phyloP scores from a whole-genome alignment of 2,113 vertebrate species.

The Epinephelus cyanopodus region DNA sequence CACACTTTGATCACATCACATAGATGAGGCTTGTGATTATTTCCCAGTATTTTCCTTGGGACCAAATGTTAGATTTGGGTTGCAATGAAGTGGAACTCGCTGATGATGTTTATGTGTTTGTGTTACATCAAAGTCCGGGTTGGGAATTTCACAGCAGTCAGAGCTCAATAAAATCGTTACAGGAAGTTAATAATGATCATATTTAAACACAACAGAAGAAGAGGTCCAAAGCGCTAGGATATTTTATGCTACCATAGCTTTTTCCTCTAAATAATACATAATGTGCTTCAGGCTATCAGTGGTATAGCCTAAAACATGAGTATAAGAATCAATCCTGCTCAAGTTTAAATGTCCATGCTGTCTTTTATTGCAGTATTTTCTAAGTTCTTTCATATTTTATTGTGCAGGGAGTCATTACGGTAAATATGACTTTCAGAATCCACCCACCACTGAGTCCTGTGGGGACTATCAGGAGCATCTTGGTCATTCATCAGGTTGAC shows the following conservation, averaged over 20 bases:
- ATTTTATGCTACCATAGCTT: conserved; percentile 11
- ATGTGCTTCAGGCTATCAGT: neutral
- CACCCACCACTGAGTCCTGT: neutral
- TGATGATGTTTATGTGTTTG: neutral
- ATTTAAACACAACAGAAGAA: neutral
- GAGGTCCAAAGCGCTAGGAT: neutral
- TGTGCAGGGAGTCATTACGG: neutral
- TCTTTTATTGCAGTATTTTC: neutral
- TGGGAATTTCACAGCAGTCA: neutral
- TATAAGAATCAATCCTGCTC: neutral
- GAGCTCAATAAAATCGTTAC: neutral
- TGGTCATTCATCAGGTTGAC: neutral
- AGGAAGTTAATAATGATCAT: neutral
- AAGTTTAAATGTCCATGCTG: neutral
- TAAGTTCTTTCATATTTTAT: neutral
- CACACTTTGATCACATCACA: neutral
- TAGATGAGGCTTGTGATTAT: neutral
- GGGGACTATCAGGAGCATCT: neutral
- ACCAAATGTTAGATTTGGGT: neutral
- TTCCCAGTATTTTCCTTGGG: neutral
- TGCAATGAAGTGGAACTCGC: neutral
- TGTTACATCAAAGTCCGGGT: neutral
- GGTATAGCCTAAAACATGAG: neutral
- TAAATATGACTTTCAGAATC: neutral
- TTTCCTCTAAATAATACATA: conserved; percentile 10